These are phyloP conservation scores for Oncorhynchus mykiss DNA, from an alignment of 2,113 vertebrate species.

Conservation along the genomic window DNA sequence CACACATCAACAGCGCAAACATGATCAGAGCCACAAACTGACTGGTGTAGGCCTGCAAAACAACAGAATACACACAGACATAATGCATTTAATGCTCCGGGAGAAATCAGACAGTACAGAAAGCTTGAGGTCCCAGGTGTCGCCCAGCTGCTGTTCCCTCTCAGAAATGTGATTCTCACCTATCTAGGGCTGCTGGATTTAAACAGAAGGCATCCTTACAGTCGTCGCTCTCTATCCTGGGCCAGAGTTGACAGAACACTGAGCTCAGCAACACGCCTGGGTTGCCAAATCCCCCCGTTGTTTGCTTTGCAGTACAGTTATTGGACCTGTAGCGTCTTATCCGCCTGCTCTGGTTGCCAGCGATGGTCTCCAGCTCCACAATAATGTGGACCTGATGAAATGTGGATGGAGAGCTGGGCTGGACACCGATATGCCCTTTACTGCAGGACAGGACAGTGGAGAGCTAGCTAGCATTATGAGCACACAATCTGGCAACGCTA, in stretches of 20 bases:
- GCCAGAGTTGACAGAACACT: not conserved
- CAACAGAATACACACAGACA: constrained; percentile 14
- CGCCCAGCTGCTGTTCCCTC: not conserved
- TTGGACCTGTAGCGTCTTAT: constrained; percentile 9
- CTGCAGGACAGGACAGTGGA: too few species aligned
- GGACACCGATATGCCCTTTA: not conserved
- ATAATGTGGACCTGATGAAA: constrained; percentile 59
- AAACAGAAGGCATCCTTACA: not conserved
- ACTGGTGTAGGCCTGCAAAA: constrained; percentile 91
- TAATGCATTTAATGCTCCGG: not conserved
- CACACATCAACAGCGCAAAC: constrained; percentile 97
- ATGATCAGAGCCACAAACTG: constrained; percentile 97
- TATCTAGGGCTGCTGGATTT: not conserved
- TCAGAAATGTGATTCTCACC: not conserved
- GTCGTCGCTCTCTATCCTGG: not conserved
- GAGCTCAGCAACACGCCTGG: not conserved
- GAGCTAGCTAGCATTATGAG: too few species aligned
- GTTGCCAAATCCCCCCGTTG: not conserved
- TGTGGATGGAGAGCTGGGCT: constrained; percentile 19
- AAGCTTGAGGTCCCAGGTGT: too few species aligned
- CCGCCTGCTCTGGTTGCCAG: constrained; percentile 14
- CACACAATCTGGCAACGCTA: constrained; percentile 14
- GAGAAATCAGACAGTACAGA: too few species aligned
- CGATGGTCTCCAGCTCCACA: constrained; percentile 15
- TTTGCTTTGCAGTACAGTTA: constrained; percentile 11